These are phyloP conservation scores for Catonia carolina DNA, from an alignment of 2,888 invertebrate species.

Conservation along the genomic window DNA sequence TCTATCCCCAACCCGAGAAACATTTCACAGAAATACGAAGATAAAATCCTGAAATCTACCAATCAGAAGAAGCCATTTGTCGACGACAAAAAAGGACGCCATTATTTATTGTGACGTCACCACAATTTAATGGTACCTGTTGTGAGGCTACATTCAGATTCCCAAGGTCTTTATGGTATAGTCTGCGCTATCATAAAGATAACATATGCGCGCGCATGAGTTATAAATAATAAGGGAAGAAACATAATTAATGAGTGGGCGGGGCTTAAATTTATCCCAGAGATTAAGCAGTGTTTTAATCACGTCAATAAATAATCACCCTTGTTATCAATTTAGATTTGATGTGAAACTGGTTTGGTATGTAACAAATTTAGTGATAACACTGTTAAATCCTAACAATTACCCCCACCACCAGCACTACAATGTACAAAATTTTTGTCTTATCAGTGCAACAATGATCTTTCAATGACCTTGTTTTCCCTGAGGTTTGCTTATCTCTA, in stretches of 20 bases:
- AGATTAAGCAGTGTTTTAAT: no score
- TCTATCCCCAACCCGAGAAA: slow-evolving; percentile 58
- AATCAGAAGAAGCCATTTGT: slow-evolving; percentile 41
- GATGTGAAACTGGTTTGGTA: no score
- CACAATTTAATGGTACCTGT: slow-evolving; percentile 22
- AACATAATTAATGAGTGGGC: not conserved
- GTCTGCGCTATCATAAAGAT: slow-evolving; percentile 28
- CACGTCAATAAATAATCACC: no score
- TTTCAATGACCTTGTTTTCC: no score
- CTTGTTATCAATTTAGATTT: no score
- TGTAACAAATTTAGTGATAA: no score
- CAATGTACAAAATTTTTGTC: no score
- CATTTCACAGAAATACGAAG: slow-evolving; percentile 58
- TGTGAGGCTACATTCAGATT: slow-evolving; percentile 33
- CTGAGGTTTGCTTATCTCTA: no score
- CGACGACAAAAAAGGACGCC: slow-evolving; percentile 41
- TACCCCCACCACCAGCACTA: no score
- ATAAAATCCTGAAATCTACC: slow-evolving; percentile 43
- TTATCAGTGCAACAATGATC: no score
- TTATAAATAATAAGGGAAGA: slow-evolving; percentile 3
- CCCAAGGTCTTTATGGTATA: slow-evolving; percentile 35
- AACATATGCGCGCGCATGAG: slow-evolving; percentile 24
- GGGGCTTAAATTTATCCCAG: slow-evolving; percentile 1
- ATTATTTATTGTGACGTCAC: slow-evolving; percentile 45
- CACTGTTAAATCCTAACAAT: no score